These are phyloP conservation scores for Drosophila willistoni DNA, from an alignment of 1,140 invertebrate species.

Conservation along the genomic window DNA sequence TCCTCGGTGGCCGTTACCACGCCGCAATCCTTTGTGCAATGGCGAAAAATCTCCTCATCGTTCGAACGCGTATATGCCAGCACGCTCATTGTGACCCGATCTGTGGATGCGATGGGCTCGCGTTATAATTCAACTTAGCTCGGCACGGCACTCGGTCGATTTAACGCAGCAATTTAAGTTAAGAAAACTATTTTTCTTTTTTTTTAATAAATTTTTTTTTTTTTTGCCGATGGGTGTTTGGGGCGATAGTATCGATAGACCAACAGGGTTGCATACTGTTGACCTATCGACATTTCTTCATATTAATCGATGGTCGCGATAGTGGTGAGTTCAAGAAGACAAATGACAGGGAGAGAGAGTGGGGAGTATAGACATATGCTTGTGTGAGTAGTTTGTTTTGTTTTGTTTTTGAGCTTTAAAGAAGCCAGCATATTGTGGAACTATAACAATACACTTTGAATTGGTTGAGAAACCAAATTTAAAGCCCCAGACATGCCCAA, in stretches of 20 bases:
- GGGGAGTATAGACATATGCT: too few species aligned
- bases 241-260: slow-evolving; percentile 1
- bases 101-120: slow-evolving; percentile 23
- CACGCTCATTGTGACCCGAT: slow-evolving; percentile 70
- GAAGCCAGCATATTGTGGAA: too few species aligned
- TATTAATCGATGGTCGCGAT: too few species aligned
- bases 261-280: not conserved
- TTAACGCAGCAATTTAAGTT: slow-evolving; percentile 6
- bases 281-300: too few species aligned
- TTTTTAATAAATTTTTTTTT: not conserved
- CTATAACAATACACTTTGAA: too few species aligned
- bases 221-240: slow-evolving; percentile 10
- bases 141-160: not conserved
- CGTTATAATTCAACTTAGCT: not conserved
- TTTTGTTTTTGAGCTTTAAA: too few species aligned
- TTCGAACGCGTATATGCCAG: slow-evolving; percentile 81
- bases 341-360: too few species aligned
- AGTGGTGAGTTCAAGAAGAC: too few species aligned
- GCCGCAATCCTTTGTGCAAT: slow-evolving; percentile 79
- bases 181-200: slow-evolving; percentile 9
- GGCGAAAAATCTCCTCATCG: slow-evolving; percentile 77
- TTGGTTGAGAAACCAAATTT: too few species aligned
- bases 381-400: too few species aligned
- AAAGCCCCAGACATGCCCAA: not conserved
- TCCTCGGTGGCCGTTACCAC: slow-evolving; percentile 79